Evolutionary conservation across 2,797 vertebrate genomes (phyloP), one percentile per base, ranked within the genome.

Genomic region (Ctenochaetus hawaiiensis): DNA sequence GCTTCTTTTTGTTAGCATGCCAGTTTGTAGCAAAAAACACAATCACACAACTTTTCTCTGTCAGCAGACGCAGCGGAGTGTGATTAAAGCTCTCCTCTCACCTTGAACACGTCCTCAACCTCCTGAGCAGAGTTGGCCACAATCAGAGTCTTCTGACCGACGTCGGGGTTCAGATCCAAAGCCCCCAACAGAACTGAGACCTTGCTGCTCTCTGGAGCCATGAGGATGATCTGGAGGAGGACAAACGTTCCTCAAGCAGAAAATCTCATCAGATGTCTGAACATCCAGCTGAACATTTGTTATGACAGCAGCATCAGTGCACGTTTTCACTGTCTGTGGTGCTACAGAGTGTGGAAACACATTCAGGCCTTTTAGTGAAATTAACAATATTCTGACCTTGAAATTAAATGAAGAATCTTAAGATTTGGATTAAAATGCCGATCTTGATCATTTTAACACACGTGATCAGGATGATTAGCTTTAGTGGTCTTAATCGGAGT

Each of bases 81-180:
- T 30, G 10, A 26, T 18, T 34, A 11, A 37, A 52, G 7, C 0
- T n/a, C 4, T 8, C 0, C 0, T 41, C 9, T 65, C 23, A 98
- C 98, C 95, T 97, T 94, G 88, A 91, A 95, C 11, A 98, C 94
- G 1, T 93, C 87, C 59, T 98, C 97, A 1, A 94, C 95, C 74
- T 99, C 98, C 67, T 91, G 83, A 59, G 81, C 56, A 17, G 95
- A 95, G 79, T 90, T 86, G 43, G 96, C 88, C 51, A 98, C 93
- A 30, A 99, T 88, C 71, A 99, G 70, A 7, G 97, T 97, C 92
- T 99, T 99, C 83, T 98, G 96, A 30, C 90, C 63, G 39, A 87
- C 72, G 0, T 41, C 86, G 1, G 94, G 95, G 18, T 73, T 87
- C 49, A 95, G 95, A 86, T 97, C 95, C 83, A 99, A 81, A 2